Percentiles rank a stretch among this genome's conserved stretches.
These are phyloP conservation scores for Drosophila picticornis DNA, from an alignment of 2,888 invertebrate species.

Conservation along the genomic window DNA sequence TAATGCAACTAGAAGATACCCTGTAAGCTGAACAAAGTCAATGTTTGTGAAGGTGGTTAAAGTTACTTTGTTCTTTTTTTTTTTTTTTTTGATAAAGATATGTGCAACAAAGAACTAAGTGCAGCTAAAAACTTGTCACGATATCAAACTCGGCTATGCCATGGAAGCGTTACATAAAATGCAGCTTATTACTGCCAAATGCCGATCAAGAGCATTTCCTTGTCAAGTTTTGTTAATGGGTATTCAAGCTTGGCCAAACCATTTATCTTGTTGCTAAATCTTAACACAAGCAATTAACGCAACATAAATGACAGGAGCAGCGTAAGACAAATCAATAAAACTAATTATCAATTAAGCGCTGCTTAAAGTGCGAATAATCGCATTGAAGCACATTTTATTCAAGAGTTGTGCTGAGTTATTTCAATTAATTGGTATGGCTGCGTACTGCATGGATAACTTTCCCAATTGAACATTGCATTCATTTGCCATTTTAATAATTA, in stretches of 20 bases:
- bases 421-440: background rate
- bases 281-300: constrained; percentile 58
- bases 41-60: background rate
- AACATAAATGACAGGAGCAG: constrained; percentile 36
- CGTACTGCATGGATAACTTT: constrained; percentile 8
- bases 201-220: background rate
- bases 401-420: constrained; percentile 18
- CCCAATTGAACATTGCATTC: constrained; percentile 32
- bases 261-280: constrained; percentile 56
- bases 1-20: constrained; percentile 17
- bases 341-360: constrained; percentile 73
- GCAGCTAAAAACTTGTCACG: background rate
- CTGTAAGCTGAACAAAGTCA: background rate
- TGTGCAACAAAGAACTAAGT: background rate
- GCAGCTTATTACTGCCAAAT: background rate
- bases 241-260: constrained; percentile 19
- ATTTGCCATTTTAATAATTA: constrained; percentile 54
- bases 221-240: background rate
- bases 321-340: constrained; percentile 65
- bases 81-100: background rate
- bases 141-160: background rate
- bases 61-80: rapidly evolving
- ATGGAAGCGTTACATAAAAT: no score
- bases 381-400: constrained; percentile 33
- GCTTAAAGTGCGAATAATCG: constrained; percentile 40